A percentile compares a stretch with the other conserved stretches of the same genome.
phyloP scores from a whole-genome alignment of 2,888 invertebrate species.

The Lasioglossum vierecki region DNA sequence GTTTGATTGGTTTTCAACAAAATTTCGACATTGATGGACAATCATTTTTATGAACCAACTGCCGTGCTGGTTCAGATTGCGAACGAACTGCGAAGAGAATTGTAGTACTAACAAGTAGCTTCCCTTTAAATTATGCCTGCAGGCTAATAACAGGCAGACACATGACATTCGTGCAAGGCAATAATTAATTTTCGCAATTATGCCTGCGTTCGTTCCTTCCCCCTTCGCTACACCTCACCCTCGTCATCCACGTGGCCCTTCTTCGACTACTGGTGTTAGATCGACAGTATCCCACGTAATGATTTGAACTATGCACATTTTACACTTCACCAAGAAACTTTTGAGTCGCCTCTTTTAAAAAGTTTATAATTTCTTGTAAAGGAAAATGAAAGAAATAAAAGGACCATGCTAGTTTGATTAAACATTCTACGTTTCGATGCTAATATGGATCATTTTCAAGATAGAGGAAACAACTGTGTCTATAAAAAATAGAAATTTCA shows the following conservation, averaged over 20 bases:
- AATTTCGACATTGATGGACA: neutral
- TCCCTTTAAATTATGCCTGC: constrained; percentile 81
- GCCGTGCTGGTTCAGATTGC: constrained; percentile 16
- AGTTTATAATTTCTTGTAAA: neutral
- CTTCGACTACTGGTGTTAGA: neutral
- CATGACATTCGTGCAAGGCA: constrained; percentile 82
- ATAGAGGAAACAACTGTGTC: too few relatives aligned
- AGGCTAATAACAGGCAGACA: constrained; percentile 81
- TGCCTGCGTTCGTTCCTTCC: constrained; percentile 71
- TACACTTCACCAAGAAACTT: neutral
- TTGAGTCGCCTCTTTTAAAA: too few relatives aligned
- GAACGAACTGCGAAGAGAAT: constrained; percentile 56
- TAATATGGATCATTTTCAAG: too few relatives aligned
- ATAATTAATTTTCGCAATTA: constrained; percentile 83
- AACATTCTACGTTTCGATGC: too few relatives aligned
- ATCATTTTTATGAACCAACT: neutral
- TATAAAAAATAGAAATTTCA: too few relatives aligned
- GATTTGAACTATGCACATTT: neutral
- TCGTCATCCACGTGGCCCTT: constrained; percentile 9
- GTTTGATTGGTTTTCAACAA: too few relatives aligned
- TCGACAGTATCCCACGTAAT: neutral
- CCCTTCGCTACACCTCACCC: constrained; percentile 31
- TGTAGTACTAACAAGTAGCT: constrained; percentile 79
- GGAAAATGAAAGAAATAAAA: neutral
- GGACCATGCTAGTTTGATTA: too few relatives aligned